Base-by-base conservation (phyloP, 53 echinoderm and acorn worm species). In the Temnopleurus reevesii region DNA sequence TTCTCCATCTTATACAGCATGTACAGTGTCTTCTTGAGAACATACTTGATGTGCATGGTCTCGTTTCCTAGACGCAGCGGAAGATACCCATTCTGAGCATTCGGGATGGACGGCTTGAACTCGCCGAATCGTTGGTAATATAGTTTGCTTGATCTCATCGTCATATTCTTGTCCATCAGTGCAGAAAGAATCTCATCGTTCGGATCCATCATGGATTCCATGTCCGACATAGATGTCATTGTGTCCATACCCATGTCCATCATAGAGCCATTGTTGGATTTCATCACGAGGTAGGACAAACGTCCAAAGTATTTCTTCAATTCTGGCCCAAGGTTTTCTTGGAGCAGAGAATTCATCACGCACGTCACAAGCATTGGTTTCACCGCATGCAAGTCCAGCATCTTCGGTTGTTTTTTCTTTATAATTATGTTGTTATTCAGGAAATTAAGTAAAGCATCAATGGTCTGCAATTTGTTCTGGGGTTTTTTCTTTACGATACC, bases 121-220 rank as follows among this genome's bases (percentile, higher is more conserved):
- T 58, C 27, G 21, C 58, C 58, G 58, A 58, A 58, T 27, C 25
- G 24, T 24, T 27, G 27, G 12, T 21, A 26, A 58, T 58, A 58
- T 2, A 26, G 58, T 9, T 27, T 3, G 9, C 2, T 21, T 7
- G 58, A 5, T 58, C 28, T 58, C n/a, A n/a, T 26, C 25, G 58
- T 26, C 58, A 5, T 58, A 27, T 58, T 26, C 8, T 19, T 7
- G 58, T 27, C 13, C 61, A 61, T 33, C 63, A 63, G 13, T 4
- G 63, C 25, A 63, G 63, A 63, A n/a, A n/a, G n/a, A n/a, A n/a
- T n/a, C n/a, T n/a, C n/a, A 63, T 63, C 63, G 34, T 63, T 63
- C 63, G 18, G 29, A 31, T 29, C 15, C 63, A 63, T 63, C 63
- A 63, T 63, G 34, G 63, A 33, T 13, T 12, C 1, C n/a, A n/a